Percentiles rank a stretch among this genome's conserved stretches.
Evolutionary conservation across 1,140 invertebrate genomes (phyloP).

Genomic region (Diploscapter pachys): DNA sequence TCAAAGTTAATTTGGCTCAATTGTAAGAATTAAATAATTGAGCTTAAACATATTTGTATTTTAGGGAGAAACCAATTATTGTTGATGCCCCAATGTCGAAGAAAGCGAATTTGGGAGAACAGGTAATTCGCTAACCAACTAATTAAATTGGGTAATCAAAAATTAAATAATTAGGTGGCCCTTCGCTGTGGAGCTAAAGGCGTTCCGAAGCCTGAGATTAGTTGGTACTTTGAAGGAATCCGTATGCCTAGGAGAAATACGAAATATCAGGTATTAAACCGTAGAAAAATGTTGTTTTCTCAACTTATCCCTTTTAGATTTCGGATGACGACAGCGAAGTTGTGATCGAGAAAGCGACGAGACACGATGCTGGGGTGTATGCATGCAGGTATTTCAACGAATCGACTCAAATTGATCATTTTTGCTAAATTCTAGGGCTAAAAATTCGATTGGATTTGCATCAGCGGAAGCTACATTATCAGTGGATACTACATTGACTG

Average conservation of each 20-base stretch:
- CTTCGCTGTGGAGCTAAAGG: constrained; percentile 38
- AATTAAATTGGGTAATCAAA: constrained; percentile 22
- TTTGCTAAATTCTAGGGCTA: constrained; percentile 42
- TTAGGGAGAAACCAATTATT: too few relatives aligned
- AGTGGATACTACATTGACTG: constrained; percentile 10
- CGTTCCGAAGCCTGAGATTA: constrained; percentile 44
- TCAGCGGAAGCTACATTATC: constrained; percentile 26
- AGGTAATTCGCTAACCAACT: constrained; percentile 18
- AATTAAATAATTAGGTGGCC: constrained; percentile 21
- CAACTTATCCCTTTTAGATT: constrained; percentile 18
- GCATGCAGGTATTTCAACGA: constrained; percentile 30
- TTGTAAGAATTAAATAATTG: neutral
- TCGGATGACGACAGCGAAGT: constrained; percentile 49
- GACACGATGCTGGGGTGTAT: constrained; percentile 48
- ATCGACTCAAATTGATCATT: too few relatives aligned
- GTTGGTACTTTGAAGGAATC: constrained; percentile 53
- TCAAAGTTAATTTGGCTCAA: neutral
- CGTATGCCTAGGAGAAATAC: constrained; percentile 43
- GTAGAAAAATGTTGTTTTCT: too few relatives aligned
- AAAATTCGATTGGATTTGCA: constrained; percentile 31
- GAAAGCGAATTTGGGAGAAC: too few relatives aligned
- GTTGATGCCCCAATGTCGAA: too few relatives aligned
- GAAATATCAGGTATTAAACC: too few relatives aligned
- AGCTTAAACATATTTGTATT: neutral
- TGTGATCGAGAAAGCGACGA: constrained; percentile 32